Base-by-base conservation (phyloP, 2,113 vertebrate genomes). In the Otis tarda region DNA sequence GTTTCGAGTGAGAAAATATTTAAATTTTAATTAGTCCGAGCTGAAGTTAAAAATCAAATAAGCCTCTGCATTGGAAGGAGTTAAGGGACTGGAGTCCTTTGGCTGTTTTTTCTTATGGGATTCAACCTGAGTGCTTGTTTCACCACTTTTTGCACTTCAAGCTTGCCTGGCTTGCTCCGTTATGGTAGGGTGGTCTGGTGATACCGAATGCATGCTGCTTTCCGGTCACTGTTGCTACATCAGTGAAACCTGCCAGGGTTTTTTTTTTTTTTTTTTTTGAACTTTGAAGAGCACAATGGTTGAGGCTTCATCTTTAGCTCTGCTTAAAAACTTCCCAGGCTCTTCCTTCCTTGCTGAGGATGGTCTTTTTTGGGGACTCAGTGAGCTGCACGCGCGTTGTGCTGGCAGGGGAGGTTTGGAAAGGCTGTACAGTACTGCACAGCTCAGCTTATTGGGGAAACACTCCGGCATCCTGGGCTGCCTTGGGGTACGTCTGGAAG, bases 351-450 rank as follows among this genome's bases (percentile, higher is more conserved):
- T 21, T 7, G 7, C 35, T 33, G 30, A 60, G 14, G 1, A 8
- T 31, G 47, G 12, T 75, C 20, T 63, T 45, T 33, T 65, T 23
- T 0, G 2, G 33, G 52, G 22, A 12, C 64, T 84, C 1, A 5
- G 23, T 71, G 45, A 89, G 68, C 73, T 64, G 50, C 64, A 18
- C 2, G 0, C 2, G 11, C 33, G 0, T 31, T 0, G 3, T 63
- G 71, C 61, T 5, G 31, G 23, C 41, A 28, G 57, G n/a, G 43
- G 27, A 79, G 12, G 50, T 80, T 92, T 45, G 71, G 61, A 61
- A 50, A 73, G n/a, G 43, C 61, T 28, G 17, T 50, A 12, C 14
- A 7, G 8, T 41, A 5, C 49, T 6, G 1, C 67, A 22, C 1
- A 7, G 71, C 39, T 4, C 76, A 76, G 33, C 39, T 53, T 69